Base-by-base conservation (phyloP, 2,113 vertebrate species). In the Pangasianodon hypophthalmus region DNA sequence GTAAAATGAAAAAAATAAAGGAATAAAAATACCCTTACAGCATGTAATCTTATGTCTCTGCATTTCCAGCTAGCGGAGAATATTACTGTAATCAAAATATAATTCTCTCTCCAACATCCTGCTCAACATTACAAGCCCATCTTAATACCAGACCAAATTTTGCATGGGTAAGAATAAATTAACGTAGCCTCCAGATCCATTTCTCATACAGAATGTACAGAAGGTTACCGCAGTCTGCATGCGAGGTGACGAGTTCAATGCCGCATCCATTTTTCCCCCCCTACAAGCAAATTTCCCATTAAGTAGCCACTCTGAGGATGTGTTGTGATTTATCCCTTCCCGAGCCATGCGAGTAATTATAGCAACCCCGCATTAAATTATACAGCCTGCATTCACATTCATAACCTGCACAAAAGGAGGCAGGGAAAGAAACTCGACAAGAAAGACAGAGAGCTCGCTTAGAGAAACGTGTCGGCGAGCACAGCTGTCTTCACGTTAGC, bases 341-440 rank as follows among this genome's bases (percentile, higher is more conserved):
- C n/a, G 84, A 89, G 89, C 88, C 86, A 87, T 88, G 87, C 87
- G 85, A 89, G 90, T 93, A 92, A 93, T 93, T 92, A 92, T 86
- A 91, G 84, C 89, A 85, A 46, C 84, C 87, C 88, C 60, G 91
- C 90, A 92, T 92, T 92, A 92, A 90, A 91, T 91, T 91, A 91
- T 90, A 91, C 90, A 89, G 88, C 87, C 44, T 56, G 58, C 88
- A 58, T 87, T 79, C 87, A 88, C 90, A 88, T 90, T 88, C 88
- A 87, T 85, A 81, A 85, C 90, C 73, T 80, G 86, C 79, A 87
- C 80, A 90, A 71, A 90, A 84, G 83, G 79, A 82, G 32, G 62
- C 54, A 58, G 54, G n/a, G 8, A 19, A 58, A 44, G 81, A 24
- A 58, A 58, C 18, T 24, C 41, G 37, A 84, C 81, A 46, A 29